Conservation (phyloP, 2,797 vertebrate species). For the Mormyrops boulengeri region DNA sequence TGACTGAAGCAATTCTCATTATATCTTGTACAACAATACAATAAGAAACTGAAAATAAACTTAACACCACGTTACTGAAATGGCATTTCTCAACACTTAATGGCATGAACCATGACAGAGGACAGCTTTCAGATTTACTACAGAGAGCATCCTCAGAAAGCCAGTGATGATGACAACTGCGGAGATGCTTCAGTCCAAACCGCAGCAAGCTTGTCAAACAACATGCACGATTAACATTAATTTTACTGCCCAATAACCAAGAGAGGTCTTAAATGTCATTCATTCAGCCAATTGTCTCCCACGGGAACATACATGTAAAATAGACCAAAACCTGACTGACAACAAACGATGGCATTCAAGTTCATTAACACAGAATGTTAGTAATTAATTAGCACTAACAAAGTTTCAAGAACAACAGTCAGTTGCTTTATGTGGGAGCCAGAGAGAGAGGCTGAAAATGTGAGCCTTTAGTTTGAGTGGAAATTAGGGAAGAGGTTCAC, state of each 20-base stretch:
- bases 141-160: background rate
- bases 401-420: background rate
- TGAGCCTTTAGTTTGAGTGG: background rate
- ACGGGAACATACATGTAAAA: background rate
- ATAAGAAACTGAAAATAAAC: background rate
- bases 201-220: background rate
- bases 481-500: background rate
- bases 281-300: background rate
- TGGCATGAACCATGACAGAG: background rate
- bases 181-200: background rate
- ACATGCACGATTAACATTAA: background rate
- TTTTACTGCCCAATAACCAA: background rate
- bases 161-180: background rate
- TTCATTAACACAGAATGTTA: background rate
- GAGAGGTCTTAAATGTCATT: background rate
- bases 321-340: background rate
- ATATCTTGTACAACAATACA: background rate
- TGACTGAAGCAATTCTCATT: background rate
- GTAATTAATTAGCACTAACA: background rate
- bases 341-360: background rate
- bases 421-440: background rate
- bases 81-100: background rate
- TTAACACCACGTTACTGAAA: background rate
- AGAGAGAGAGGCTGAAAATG: background rate
- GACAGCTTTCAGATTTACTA: background rate